Conservation (phyloP, 2,797 vertebrate species). For the Petrocephalus sullivani region DNA sequence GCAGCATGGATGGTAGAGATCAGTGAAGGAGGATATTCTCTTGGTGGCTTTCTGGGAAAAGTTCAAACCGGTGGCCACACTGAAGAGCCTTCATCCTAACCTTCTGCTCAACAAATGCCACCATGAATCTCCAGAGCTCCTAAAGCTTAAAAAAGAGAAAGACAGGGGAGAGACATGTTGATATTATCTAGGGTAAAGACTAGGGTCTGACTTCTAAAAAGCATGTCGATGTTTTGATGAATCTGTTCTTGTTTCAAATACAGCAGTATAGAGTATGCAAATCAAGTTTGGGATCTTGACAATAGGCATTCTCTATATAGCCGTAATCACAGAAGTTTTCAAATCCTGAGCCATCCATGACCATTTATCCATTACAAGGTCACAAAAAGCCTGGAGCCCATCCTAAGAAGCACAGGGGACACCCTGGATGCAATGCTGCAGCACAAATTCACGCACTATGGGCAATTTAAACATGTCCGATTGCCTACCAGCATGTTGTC, state of each 20-base stretch:
- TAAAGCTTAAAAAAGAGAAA: background rate
- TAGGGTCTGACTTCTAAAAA: background rate
- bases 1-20: background rate
- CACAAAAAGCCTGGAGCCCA: background rate
- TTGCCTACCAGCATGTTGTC: background rate
- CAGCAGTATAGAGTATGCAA: background rate
- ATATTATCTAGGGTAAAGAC: background rate
- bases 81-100: background rate
- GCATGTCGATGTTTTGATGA: background rate
- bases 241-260: background rate
- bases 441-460: background rate
- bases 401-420: background rate
- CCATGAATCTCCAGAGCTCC: background rate
- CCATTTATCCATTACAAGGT: background rate
- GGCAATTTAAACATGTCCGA: background rate
- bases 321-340: background rate
- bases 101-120: background rate
- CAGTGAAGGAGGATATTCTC: background rate
- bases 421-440: too few relatives aligned
- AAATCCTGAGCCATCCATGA: background rate
- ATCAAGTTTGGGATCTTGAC: background rate
- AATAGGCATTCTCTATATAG: background rate
- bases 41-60: conserved; percentile 1
- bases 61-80: background rate
- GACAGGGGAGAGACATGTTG: background rate